Base-by-base conservation (phyloP, 2,888 invertebrate genomes). In the Temnothorax rugatulus region DNA sequence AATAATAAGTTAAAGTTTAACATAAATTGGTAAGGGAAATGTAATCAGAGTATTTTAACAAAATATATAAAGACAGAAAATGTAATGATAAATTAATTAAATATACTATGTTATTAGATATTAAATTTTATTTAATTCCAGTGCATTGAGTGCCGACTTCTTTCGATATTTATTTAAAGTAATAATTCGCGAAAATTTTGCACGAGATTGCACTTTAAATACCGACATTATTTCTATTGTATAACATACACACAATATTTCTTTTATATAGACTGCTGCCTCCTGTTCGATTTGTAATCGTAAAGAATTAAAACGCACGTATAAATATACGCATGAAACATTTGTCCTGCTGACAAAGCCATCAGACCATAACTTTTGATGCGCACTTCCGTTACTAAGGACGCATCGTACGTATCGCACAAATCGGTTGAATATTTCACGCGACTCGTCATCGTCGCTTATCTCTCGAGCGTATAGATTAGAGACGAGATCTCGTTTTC, bases 351-450 rank as follows among this genome's bases (percentile, higher is more conserved):
- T 41, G 41, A 74, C 25, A 50, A 69, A 41, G 15, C 9, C 29
- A 11, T 50, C 41, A 18, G 64, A 41, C 54, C 41, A 52, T 77
- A 47, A 77, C 44, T 29, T 25, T 25, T 2, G 54, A 77, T 11
- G 44, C 34, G 4, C 25, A 34, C 57, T 71, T 71, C 73, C 57
- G 59, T 59, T 73, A 50, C 21, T 25, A 29, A 57, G 69, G 29
- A 57, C 13, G 13, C 41, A 54, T 52, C 18, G 73, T 54, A 4
- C 11, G 4, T 29, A 29, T 29, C 29, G 29, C n/a, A 57, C 57
- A 52, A 73, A 47, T 81, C 79, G 47, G 18, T 59, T 11, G 59
- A 73, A 73, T 73, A 61, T 73, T 81, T 79, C 34, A 59, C 44
- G 44, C 71, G 57, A 34, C 71, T 57, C 57, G 57, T 66, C 76